Evolutionary conservation across 1,140 invertebrate species (phyloP).

Genomic region (Lineus longissimus): DNA sequence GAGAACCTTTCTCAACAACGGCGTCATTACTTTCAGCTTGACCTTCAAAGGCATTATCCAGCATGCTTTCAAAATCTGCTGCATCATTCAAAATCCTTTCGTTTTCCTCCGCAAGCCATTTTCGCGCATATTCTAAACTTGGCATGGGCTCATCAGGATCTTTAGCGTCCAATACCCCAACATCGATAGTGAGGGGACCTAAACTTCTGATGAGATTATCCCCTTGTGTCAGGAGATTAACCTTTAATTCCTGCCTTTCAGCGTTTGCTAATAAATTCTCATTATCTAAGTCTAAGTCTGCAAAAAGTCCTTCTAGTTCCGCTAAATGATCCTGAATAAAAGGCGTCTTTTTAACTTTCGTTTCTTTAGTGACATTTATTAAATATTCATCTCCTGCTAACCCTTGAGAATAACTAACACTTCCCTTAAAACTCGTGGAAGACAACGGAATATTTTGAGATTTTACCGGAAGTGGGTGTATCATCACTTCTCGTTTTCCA

Average conservation of each 20-base stretch:
- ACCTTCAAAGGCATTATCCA: no score
- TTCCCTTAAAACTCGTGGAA: no score
- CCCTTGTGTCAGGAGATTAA: not conserved
- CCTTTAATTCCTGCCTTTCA: constrained; percentile 3
- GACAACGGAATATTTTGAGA: no score
- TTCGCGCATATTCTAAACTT: constrained; percentile 15
- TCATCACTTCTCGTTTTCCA: no score
- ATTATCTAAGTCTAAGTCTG: constrained; percentile 13
- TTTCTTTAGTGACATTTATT: not conserved
- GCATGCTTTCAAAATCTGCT: not conserved
- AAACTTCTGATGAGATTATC: not conserved
- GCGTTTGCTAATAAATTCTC: constrained; percentile 5
- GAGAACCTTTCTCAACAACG: no score
- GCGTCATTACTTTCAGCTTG: no score
- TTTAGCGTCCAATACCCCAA: not conserved
- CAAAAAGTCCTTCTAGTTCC: constrained; percentile 15
- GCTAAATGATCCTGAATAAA: constrained; percentile 13
- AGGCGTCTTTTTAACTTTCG: not conserved
- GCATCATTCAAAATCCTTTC: not conserved
- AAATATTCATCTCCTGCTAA: not conserved
- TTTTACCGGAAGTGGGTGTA: no score
- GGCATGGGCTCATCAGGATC: not conserved
- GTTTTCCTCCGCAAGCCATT: constrained; percentile 9
- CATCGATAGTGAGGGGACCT: not conserved
- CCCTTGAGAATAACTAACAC: not conserved